Conservation (phyloP, 2,888 invertebrate species). For the Malachius bipustulatus region DNA sequence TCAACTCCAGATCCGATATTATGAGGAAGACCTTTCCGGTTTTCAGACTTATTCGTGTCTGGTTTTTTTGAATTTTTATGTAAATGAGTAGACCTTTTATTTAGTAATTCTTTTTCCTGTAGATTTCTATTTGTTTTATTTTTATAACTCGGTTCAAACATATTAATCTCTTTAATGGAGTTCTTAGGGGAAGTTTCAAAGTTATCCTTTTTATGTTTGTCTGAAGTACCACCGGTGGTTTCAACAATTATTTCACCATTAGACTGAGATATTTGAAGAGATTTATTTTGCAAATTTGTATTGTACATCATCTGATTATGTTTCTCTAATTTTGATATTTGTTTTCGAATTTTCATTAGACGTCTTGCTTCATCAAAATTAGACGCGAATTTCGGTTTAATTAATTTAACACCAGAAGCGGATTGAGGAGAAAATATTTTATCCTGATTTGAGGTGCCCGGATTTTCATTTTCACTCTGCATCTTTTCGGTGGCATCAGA, state of each 20-base stretch:
- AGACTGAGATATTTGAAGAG: constrained; percentile 9
- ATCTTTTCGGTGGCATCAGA: constrained; percentile 28
- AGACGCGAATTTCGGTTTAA: constrained; percentile 57
- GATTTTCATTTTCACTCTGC: constrained; percentile 16
- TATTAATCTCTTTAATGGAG: too few species aligned
- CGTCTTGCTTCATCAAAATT: constrained; percentile 55
- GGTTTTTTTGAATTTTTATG: background rate
- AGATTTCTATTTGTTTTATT: background rate
- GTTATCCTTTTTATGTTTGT: background rate
- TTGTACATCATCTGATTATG: constrained; percentile 31
- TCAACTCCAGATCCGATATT: too few species aligned
- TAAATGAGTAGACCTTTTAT: background rate
- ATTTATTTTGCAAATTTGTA: constrained; percentile 24
- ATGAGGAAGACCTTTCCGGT: background rate
- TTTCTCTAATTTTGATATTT: constrained; percentile 49
- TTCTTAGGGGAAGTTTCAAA: background rate
- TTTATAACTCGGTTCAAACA: too few species aligned
- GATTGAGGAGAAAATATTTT: constrained; percentile 13
- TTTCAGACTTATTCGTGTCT: background rate
- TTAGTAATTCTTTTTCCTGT: background rate
- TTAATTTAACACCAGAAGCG: constrained; percentile 33
- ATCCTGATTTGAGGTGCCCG: constrained; percentile 4
- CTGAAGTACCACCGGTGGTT: constrained; percentile 6
- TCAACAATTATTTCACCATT: constrained; percentile 1
- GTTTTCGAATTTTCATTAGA: constrained; percentile 54